Evolutionary conservation across 2,113 vertebrate genomes (phyloP), one percentile per base, ranked within the genome.

Genomic region (Callopanchax toddi): DNA sequence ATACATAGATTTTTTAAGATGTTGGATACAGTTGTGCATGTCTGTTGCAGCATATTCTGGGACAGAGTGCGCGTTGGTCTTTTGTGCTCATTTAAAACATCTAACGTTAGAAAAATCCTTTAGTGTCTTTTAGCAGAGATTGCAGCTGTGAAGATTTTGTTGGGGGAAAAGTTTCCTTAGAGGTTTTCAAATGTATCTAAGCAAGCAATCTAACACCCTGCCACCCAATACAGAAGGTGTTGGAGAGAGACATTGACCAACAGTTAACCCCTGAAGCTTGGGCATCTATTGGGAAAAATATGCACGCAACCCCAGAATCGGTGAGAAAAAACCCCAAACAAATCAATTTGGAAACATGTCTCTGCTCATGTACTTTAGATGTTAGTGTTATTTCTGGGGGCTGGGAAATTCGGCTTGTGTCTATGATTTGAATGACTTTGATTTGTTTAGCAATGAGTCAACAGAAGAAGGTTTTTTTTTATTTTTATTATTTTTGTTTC

Each of bases 211-310:
- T 88, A 88, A 89, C 81, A 84, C 90, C 89, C 88, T 89, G 89
- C 91, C 87, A 84, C 83, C 91, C 88, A 87, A 90, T 92, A 89
- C 87, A 90, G 91, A 91, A 92, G 89, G 85, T 91, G 88, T 84
- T 89, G 91, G 89, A 91, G 90, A 91, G 89, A 89, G 86, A 90
- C 88, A 91, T 90, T 91, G 90, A 90, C 82, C 78, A 90, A 91
- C 82, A 91, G 91, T 91, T 93, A 89, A 91, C 90, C 87, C 85
- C 90, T 82, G 89, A 90, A 91, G 89, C 87, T 90, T 91, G 90
- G 86, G 89, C 90, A 84, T 89, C 90, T 89, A 91, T 91, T 90
- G 88, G 89, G 82, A 91, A 90, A 91, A 91, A 91, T 89, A 91
- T 89, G 89, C 88, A 87, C 86, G 83, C 89, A 89, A 77, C 87